Evolutionary conservation across 1,140 invertebrate genomes (phyloP), one percentile per base, ranked within the genome.

Genomic region (Diorhabda carinulata): DNA sequence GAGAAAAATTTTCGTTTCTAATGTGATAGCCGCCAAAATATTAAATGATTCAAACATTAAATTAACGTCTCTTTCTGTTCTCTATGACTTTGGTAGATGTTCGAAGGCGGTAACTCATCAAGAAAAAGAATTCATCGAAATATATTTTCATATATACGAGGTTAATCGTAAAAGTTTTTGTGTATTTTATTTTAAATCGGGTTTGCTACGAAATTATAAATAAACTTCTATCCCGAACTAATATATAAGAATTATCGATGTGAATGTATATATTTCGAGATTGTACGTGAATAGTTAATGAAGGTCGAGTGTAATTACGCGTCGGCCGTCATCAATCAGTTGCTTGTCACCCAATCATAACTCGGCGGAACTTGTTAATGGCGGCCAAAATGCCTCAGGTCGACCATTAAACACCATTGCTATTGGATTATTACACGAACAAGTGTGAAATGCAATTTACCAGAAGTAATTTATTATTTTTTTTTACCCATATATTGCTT

Each of bases 311-410:
- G 47, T 52, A 52, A 52, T 52, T 52, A 52, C 47, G 47, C 47
- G 47, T 6, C n/a, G 47, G 47, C 47, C 47, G 47, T 52, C 47
- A 52, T 52, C 47, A 52, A 52, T 52, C 47, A 52, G n/a, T 6
- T n/a, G 47, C 47, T 52, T 52, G 47, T 52, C 47, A 52, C 47
- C 47, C 47, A 52, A 52, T 52, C 47, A 52, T 52, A 52, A 52
- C 47, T 3, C 47, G 47, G 47, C 47, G 47, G 47, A 52, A 52
- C 47, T 6, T 52, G 47, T 8, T 52, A 52, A 52, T 52, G 47
- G 47, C 47, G 47, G 47, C 47, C 47, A 52, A 52, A 52, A 6
- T 52, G 47, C 47, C 47, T n/a, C 47, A 52, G 47, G 47, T 52
- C 47, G 47, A 52, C 47, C 47, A 52, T 52, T 52, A 52, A 52